Percentiles rank a stretch among this genome's conserved stretches.
phyloP scores from a whole-genome alignment of 1,140 invertebrate genomes.

The Diabrotica virgifera region DNA sequence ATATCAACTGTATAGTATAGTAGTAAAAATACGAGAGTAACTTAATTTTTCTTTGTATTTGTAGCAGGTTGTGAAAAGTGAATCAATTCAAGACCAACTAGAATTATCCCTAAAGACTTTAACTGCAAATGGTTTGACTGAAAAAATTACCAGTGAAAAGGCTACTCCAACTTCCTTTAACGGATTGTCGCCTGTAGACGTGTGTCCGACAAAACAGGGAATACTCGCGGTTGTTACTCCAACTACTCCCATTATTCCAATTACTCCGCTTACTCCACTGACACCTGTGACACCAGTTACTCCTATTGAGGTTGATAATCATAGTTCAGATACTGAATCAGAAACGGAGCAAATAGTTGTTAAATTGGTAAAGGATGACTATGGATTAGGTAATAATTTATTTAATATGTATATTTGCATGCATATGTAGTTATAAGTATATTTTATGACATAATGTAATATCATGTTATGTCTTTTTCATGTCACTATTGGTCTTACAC shows the following conservation, averaged over 20 bases:
- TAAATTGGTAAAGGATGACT: constrained; percentile 63
- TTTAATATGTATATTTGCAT: too few relatives aligned
- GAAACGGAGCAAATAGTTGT: constrained; percentile 58
- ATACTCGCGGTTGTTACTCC: constrained; percentile 35
- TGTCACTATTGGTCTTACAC: too few relatives aligned
- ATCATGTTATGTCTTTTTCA: too few relatives aligned
- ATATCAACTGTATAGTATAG: too few relatives aligned
- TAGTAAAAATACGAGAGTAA: too few relatives aligned
- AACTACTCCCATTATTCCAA: constrained; percentile 27
- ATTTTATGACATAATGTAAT: too few relatives aligned
- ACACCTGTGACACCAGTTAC: constrained; percentile 41
- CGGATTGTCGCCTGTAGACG: constrained; percentile 15
- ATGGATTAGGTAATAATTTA: constrained; percentile 55
- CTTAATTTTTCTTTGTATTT: too few relatives aligned
- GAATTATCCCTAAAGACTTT: background rate
- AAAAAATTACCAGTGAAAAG: background rate
- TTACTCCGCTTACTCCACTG: constrained; percentile 43
- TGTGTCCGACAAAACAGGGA: background rate
- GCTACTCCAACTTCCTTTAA: constrained; percentile 14
- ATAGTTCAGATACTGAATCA: constrained; percentile 31
- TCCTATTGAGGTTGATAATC: constrained; percentile 43
- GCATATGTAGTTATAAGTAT: too few relatives aligned
- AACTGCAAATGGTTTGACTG: background rate
- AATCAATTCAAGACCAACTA: background rate
- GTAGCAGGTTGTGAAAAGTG: constrained; percentile 6